A percentile compares a stretch with the other conserved stretches of the same genome.
These are phyloP conservation scores for Melitaea cinxia DNA, from an alignment of 1,140 invertebrate genomes.

Conservation along the genomic window DNA sequence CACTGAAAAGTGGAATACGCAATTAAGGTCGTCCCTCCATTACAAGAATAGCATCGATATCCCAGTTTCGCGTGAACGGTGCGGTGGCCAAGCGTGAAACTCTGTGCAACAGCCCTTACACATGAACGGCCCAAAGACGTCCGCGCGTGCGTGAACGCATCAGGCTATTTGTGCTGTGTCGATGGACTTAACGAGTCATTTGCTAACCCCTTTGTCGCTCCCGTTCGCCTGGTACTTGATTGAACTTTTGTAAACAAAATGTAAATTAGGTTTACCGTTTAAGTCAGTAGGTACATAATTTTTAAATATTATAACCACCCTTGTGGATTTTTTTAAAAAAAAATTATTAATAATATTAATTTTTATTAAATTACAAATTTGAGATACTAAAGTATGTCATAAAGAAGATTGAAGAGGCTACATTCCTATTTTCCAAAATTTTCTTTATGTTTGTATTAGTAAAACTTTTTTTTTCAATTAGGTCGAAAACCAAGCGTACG, in stretches of 20 bases:
- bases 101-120: slow-evolving; percentile 35
- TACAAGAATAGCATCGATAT: slow-evolving; percentile 26
- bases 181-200: slow-evolving; percentile 34
- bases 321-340: too few relatives aligned
- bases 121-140: slow-evolving; percentile 33
- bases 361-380: too few relatives aligned
- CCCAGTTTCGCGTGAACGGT: slow-evolving; percentile 34
- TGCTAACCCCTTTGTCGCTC: slow-evolving; percentile 21
- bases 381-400: too few relatives aligned
- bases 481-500: too few relatives aligned
- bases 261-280: background rate
- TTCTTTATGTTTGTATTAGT: too few relatives aligned
- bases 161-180: slow-evolving; percentile 26
- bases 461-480: too few relatives aligned
- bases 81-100: slow-evolving; percentile 36
- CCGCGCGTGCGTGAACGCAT: slow-evolving; percentile 41
- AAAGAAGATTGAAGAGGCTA: too few relatives aligned
- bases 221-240: slow-evolving; percentile 14
- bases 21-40: slow-evolving; percentile 11
- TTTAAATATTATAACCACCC: too few relatives aligned
- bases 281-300: background rate
- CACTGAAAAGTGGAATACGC: background rate
- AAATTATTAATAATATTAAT: too few relatives aligned
- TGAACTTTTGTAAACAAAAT: slow-evolving; percentile 2
- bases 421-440: too few relatives aligned